Evolutionary conservation across 2,888 invertebrate species (phyloP).

Genomic region (Orthonychiurus folsomi): DNA sequence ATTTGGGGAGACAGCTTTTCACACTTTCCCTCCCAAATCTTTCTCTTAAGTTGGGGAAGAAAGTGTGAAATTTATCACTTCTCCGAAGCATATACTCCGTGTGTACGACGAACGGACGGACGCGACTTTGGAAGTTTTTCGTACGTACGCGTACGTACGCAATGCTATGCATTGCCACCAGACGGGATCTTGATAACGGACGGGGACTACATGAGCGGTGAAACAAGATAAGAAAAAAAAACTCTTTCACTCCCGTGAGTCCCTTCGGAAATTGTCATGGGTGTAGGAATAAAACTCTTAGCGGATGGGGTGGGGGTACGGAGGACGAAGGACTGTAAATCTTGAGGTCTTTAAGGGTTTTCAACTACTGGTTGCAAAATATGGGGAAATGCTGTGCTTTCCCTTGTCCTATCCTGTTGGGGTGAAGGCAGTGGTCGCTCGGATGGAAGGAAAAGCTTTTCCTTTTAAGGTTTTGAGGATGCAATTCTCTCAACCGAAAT

Average conservation of each 20-base stretch:
- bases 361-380: too few relatives aligned
- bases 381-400: too few relatives aligned
- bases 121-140: too few relatives aligned
- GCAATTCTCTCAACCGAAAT: too few relatives aligned
- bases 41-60: conserved; percentile 22
- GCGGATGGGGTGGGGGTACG: background rate
- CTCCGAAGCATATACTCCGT: too few relatives aligned
- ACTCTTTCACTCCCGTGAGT: conserved; percentile 1
- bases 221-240: background rate
- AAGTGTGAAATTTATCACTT: conserved; percentile 31
- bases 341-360: background rate
- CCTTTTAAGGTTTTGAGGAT: too few relatives aligned
- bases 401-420: too few relatives aligned
- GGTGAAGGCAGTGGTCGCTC: too few relatives aligned
- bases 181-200: background rate
- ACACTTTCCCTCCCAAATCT: conserved; percentile 32
- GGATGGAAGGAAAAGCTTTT: too few relatives aligned
- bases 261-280: background rate
- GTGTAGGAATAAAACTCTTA: background rate
- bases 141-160: too few relatives aligned
- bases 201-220: background rate
- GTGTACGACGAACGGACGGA: too few relatives aligned
- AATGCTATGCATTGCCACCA: too few relatives aligned
- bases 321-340: background rate
- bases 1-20: conserved; percentile 32